Base-by-base conservation (phyloP, 2,797 vertebrate species). In the Pseudochirops corinnae region DNA sequence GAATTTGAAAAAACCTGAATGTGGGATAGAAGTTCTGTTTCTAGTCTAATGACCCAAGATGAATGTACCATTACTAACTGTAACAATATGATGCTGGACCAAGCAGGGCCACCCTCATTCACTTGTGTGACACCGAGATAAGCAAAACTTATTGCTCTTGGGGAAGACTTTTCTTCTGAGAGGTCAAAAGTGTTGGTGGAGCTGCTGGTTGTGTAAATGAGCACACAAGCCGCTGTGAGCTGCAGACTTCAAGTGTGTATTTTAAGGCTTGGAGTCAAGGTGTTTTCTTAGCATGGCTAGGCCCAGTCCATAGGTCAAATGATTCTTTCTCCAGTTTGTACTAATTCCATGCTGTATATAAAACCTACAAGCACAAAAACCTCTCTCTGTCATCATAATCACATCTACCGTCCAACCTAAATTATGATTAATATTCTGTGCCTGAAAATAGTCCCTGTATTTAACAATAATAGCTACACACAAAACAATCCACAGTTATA, bases 391-490 rank as follows among this genome's bases (percentile, higher is more conserved):
- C 62, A 33, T 97, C 96, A 97, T 97, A 93, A 97, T 98, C 96
- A 97, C 55, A 95, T 92, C 96, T 98, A 96, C 96, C 93, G 92
- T 98, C 95, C 96, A 94, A 92, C 67, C 95, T 98, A 97, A 97
- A 53, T 95, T 97, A 97, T 92, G 94, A 97, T 95, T 97, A 96
- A 96, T 96, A 96, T 95, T 97, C 96, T 97, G 98, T 98, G 97
- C 98, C 97, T 97, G 97, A 96, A 98, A 97, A 97, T 95, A 97
- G 97, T 98, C 97, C 98, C 97, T 97, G 98, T 98, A 97, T 97
- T 98, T 97, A 98, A 98, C 94, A 97, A 96, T 98, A 98, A 98
- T 98, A 98, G 97, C 98, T 98, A 98, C 95, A 98, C 95, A 98
- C 97, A 96, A 97, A 98, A 97, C 96, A 98, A 97, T 93, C 97